phyloP scores from a whole-genome alignment of 1,140 invertebrate genomes.

The Drosophila obscura region DNA sequence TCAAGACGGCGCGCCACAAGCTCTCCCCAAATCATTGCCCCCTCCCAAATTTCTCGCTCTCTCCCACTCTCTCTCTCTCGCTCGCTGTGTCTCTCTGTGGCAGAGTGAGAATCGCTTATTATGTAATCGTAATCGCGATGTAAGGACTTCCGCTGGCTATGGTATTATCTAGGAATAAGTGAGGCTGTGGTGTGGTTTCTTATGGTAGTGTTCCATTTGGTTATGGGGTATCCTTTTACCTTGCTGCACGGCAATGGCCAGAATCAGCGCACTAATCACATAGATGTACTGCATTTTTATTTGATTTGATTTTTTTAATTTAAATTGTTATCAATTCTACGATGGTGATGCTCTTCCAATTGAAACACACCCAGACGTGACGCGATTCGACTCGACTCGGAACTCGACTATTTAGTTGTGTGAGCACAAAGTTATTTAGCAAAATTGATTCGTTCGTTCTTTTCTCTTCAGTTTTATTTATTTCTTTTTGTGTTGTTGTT shows the following conservation, averaged over 20 bases:
- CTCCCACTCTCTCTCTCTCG: background rate
- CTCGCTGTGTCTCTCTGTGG: constrained; percentile 1
- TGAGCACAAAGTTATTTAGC: constrained; percentile 14
- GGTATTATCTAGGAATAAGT: background rate
- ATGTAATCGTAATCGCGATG: constrained; percentile 68
- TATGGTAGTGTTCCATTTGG: background rate
- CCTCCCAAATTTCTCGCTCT: background rate
- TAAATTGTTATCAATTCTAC: constrained; percentile 1
- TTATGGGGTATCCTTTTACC: constrained; percentile 48
- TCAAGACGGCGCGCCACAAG: constrained; percentile 45
- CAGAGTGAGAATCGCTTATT: constrained; percentile 42
- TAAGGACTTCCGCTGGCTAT: constrained; percentile 28
- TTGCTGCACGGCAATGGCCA: constrained; percentile 77
- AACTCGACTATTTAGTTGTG: constrained; percentile 10
- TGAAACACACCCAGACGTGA: constrained; percentile 16
- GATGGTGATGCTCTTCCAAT: background rate
- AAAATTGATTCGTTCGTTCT: no score
- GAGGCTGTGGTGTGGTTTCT: no score
- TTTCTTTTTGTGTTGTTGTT: constrained; percentile 6
- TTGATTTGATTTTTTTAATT: constrained; percentile 1
- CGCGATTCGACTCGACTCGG: no score
- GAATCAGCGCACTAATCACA: constrained; percentile 75
- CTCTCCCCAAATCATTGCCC: constrained; percentile 16
- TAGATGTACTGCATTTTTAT: constrained; percentile 75
- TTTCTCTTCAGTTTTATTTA: background rate